Conservation (phyloP, 35 echinoderm and acorn worm genomes). For the Apostichopus californicus region DNA sequence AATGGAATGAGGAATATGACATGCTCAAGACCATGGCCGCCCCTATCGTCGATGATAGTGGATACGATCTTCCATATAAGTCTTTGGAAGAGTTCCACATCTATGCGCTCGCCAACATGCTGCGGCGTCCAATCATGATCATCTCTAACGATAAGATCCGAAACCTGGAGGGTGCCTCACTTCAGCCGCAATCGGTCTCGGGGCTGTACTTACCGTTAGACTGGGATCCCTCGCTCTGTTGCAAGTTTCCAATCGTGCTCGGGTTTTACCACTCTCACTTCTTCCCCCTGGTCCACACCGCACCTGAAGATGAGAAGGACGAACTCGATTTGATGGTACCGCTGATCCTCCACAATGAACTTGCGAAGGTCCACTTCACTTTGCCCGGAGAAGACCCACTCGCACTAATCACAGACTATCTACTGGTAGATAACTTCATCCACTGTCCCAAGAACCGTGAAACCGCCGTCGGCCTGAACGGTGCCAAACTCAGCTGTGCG, state of each 20-base stretch:
- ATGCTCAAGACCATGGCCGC: slow-evolving; percentile 74
- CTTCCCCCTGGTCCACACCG: slow-evolving; percentile 71
- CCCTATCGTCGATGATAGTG: slow-evolving; percentile 34
- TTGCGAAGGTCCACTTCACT: slow-evolving; percentile 68
- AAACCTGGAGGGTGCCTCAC: slow-evolving; percentile 51
- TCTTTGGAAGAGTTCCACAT: slow-evolving; percentile 95
- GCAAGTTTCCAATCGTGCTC: slow-evolving; percentile 67
- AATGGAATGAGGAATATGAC: slow-evolving; percentile 88
- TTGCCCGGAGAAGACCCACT: slow-evolving; percentile 55
- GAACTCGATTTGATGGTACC: slow-evolving; percentile 60
- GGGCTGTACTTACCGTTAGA: slow-evolving; percentile 87
- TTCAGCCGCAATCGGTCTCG: slow-evolving; percentile 81
- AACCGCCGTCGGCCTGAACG: background rate
- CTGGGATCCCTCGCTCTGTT: slow-evolving; percentile 75
- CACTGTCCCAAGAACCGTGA: slow-evolving; percentile 40
- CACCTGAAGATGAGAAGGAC: background rate
- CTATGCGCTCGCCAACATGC: slow-evolving; percentile 93
- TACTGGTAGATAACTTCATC: slow-evolving; percentile 43
- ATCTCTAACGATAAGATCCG: slow-evolving; percentile 73
- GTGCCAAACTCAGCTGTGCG: slow-evolving; percentile 41
- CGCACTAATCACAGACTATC: slow-evolving; percentile 42
- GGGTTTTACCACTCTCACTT: slow-evolving; percentile 86
- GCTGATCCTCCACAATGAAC: slow-evolving; percentile 14
- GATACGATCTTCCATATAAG: slow-evolving; percentile 65
- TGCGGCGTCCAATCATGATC: slow-evolving; percentile 88